phyloP scores from a whole-genome alignment of 2,113 vertebrate genomes.

The Butastur rufipennis region DNA sequence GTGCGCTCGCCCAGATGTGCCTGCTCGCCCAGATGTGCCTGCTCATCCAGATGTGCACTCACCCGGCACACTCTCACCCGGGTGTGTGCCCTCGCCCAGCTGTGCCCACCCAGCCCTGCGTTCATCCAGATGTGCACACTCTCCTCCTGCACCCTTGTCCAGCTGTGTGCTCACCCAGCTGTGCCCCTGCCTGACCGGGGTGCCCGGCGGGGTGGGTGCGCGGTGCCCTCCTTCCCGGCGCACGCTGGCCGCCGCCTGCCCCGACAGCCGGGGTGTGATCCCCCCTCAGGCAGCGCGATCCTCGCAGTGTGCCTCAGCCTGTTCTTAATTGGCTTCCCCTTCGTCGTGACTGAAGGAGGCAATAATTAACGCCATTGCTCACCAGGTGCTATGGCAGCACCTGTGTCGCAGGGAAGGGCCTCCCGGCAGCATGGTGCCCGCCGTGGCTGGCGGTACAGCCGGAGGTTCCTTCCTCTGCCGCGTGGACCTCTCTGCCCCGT shows the following conservation, averaged over 20 bases:
- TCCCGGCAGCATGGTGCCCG: background rate
- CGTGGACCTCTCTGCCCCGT: accelerated
- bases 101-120: too few species aligned
- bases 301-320: background rate
- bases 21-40: background rate
- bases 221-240: background rate
- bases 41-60: background rate
- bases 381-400: background rate
- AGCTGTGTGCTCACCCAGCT: background rate
- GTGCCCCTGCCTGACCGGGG: background rate
- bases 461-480: background rate
- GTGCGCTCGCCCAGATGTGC: background rate
- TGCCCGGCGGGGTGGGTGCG: background rate
- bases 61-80: too few species aligned
- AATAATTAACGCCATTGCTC: background rate
- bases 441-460: background rate
- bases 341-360: background rate
- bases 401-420: background rate
- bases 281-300: background rate
- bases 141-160: background rate
- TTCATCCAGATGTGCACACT: background rate
- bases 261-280: background rate
- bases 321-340: background rate
- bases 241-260: background rate
- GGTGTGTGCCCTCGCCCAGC: background rate